Conservation (phyloP, 1,140 invertebrate genomes). For the Neuroterus valhalla region DNA sequence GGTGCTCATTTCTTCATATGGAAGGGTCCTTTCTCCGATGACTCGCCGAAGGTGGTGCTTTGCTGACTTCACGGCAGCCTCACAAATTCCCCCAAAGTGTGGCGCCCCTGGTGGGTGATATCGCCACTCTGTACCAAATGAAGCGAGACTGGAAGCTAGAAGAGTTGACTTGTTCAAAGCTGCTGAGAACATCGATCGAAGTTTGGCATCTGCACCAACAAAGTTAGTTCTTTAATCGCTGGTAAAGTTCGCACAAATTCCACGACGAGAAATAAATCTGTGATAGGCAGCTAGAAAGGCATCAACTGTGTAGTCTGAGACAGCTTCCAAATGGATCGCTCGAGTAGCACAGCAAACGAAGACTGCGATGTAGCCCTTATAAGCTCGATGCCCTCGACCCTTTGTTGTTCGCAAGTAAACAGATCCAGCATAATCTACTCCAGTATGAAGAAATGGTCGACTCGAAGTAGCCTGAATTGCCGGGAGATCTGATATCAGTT, state of each 20-base stretch:
- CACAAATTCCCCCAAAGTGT: no score
- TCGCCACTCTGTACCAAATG: not conserved
- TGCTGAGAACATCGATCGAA: slow-evolving; percentile 44
- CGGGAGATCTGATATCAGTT: slow-evolving; percentile 59
- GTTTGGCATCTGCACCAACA: no score
- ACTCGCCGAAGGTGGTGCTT: no score
- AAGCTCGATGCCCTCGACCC: slow-evolving; percentile 38
- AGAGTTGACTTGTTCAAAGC: slow-evolving; percentile 47
- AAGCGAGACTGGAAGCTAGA: not conserved
- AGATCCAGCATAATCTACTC: slow-evolving; percentile 59
- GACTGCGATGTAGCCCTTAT: slow-evolving; percentile 52
- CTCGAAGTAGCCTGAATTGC: no score
- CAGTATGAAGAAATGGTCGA: no score
- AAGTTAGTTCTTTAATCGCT: no score
- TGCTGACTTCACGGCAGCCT: no score
- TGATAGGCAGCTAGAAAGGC: slow-evolving; percentile 37
- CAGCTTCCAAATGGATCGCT: slow-evolving; percentile 47
- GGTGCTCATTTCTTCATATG: no score
- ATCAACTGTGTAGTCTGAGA: slow-evolving; percentile 50
- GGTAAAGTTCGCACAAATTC: no score
- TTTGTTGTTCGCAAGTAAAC: slow-evolving; percentile 52
- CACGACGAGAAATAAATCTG: no score
- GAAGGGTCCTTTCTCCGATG: no score
- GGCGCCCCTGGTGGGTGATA: no score
- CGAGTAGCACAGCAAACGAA: slow-evolving; percentile 54